Conservation (phyloP, 2,113 vertebrate species). For the Craseonycteris thonglongyai region DNA sequence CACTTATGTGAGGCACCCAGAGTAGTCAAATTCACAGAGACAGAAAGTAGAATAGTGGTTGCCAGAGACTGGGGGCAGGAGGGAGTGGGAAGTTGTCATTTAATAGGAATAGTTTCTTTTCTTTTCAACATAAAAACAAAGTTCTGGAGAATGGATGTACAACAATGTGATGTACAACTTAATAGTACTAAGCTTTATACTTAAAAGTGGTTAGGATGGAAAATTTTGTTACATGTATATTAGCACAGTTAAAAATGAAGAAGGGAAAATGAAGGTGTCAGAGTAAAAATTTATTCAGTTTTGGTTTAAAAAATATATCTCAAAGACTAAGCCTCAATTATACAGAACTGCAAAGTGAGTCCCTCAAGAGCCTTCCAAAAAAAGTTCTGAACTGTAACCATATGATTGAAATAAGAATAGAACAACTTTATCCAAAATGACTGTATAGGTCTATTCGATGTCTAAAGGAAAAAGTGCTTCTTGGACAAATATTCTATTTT, state of each 20-base stretch:
- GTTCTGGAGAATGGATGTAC: neutral
- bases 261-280: neutral
- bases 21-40: neutral
- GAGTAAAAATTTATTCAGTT: neutral
- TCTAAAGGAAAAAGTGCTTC: neutral
- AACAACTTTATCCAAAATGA: neutral
- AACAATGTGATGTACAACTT: neutral
- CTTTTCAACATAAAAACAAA: neutral
- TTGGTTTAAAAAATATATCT: neutral
- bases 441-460: neutral
- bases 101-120: neutral
- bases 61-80: neutral
- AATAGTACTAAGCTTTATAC: neutral
- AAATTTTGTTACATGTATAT: neutral
- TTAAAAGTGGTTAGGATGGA: neutral
- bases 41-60: neutral
- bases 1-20: neutral
- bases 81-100: neutral
- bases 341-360: neutral
- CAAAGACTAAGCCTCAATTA: neutral
- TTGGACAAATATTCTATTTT: conserved; percentile 8
- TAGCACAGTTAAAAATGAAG: neutral
- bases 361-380: neutral
- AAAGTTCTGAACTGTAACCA: neutral
- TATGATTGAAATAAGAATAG: neutral